Base-by-base conservation (phyloP, 2,888 invertebrate species). In the Copidosoma aretas region DNA sequence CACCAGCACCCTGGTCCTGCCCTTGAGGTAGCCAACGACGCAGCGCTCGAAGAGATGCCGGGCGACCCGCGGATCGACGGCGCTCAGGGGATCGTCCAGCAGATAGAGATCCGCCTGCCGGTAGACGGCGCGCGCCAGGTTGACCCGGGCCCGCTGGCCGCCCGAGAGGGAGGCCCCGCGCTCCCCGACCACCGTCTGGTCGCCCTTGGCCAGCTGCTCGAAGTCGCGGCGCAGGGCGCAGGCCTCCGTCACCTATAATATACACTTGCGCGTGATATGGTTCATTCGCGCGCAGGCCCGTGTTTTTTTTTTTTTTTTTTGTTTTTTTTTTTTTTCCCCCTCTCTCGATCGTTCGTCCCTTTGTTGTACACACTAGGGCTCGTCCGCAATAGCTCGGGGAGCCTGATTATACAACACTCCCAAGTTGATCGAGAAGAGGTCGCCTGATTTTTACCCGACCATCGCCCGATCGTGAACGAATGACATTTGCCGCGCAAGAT, bases 71-170 rank as follows among this genome's bases (percentile, higher is more conserved):
- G 91, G 87, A 78, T 94, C 94, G 0, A 94, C 93, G 0, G 93
- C 93, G 51, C 92, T 92, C 25, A 94, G 83, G 0, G 94, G 94
- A 82, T 94, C 94, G 77, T 94, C 93, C 58, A 94, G 82, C 54
- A 94, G 84, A 78, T 93, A 94, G 52, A 94, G 87, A 77, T 94
- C 93, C 0, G 93, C 92, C 74, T 91, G 87, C 76, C 89, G 89
- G 78, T 93, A 94, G 57, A 93, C 86, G 1, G 92, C 90, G 76
- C 93, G 86, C 0, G 92, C 93, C 52, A 95, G 85, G 81, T 92
- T 92, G 25, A 95, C 89, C 72, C 95, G 87, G 1, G 94, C 93
- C 79, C 90, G 88, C 84, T 95, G 94, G 12, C 94, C 94, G 12
- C 94, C 94, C 52, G 93, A 93, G 15, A 95, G 84, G 8, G 91